Evolutionary conservation across 2,113 vertebrate genomes (phyloP), one percentile per base, ranked within the genome.

Genomic region (Oceanodroma tethys): DNA sequence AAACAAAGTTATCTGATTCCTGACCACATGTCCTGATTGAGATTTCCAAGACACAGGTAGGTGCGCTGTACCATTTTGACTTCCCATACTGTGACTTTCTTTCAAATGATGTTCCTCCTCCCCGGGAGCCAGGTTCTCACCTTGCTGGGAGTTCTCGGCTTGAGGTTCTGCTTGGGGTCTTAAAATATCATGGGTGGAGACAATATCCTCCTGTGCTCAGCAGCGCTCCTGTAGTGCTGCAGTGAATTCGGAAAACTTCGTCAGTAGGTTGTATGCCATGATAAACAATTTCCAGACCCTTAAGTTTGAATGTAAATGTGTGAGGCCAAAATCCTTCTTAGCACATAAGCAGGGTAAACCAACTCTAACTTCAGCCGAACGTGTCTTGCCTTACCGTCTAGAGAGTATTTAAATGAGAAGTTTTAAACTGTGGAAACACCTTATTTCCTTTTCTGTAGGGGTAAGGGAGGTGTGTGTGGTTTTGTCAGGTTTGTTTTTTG

Each of bases 21-120:
- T 48, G 50, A 32, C 45, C 6, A 0, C 2, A 0, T 1, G 0
- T 67, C 30, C 53, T 7, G 17, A 26, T 4, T 11, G 62, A 52
- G 10, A 43, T 70, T 88, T 53, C 58, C 15, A 58, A 63, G 40
- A 7, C 7, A 11, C 9, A 38, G 2, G 9, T 21, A 2, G 3
- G 22, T 0, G 0, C 52, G 32, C 43, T 60, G 26, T 27, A 42
- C 58, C 7, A 7, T 34, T 86, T 58, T 66, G 32, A 13, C 81
- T 78, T 86, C 73, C n/a, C 5, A 0, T 78, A 8, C 11, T 60
- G 75, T 16, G 38, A 27, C 56, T 85, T 67, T 15, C 26, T 26
- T 53, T 70, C 29, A 50, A 21, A 15, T 50, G 34, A 15, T 32
- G 23, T 42, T 68, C 5, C 12, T 50, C 8, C 5, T 86, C 17